phyloP scores from a whole-genome alignment of 1,140 invertebrate species.

The Eumeta japonica region DNA sequence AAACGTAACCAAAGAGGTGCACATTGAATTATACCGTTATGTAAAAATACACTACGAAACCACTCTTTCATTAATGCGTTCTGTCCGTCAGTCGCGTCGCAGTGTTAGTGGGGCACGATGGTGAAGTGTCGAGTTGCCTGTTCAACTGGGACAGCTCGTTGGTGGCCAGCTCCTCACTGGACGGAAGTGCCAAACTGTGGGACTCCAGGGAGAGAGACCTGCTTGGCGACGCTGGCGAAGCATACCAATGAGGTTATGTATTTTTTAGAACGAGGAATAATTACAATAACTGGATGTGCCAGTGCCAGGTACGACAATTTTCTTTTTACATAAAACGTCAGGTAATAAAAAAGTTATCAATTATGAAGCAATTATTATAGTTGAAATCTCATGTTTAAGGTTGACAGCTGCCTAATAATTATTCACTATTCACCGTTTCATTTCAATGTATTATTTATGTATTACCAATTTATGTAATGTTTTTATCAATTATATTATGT shows the following conservation, averaged over 20 bases:
- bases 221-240: slow-evolving; percentile 62
- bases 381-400: too few relatives aligned
- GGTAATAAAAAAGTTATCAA: not conserved
- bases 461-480: too few relatives aligned
- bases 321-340: slow-evolving; percentile 1
- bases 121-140: slow-evolving; percentile 72
- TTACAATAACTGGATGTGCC: not conserved
- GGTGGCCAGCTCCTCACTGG: slow-evolving; percentile 71
- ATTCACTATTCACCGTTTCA: too few relatives aligned
- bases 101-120: slow-evolving; percentile 67
- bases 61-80: too few relatives aligned
- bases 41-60: too few relatives aligned
- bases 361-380: not conserved
- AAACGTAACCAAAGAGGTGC: too few relatives aligned
- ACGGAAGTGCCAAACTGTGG: slow-evolving; percentile 76
- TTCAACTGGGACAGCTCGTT: slow-evolving; percentile 72
- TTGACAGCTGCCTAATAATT: too few relatives aligned
- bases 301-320: slow-evolving; percentile 3
- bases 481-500: too few relatives aligned
- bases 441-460: too few relatives aligned
- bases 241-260: slow-evolving; percentile 68
- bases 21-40: too few relatives aligned
- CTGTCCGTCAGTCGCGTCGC: slow-evolving; percentile 64
- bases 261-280: too few relatives aligned
- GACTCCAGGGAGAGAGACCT: slow-evolving; percentile 62